These are phyloP conservation scores for Selenia dentaria DNA, from an alignment of 2,888 invertebrate species.

Conservation along the genomic window DNA sequence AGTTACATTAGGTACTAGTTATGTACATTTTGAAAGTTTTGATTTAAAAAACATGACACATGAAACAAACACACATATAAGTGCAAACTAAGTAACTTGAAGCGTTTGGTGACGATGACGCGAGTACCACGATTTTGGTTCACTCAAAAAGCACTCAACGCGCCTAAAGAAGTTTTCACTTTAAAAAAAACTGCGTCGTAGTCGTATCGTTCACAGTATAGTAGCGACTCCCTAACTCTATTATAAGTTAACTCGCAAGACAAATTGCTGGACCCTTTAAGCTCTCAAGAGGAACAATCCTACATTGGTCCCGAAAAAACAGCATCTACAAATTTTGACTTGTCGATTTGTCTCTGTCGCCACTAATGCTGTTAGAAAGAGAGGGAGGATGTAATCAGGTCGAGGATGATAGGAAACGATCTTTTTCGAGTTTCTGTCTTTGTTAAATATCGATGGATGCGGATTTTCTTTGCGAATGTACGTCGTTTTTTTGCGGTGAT, in stretches of 20 bases:
- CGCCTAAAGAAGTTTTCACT: too few species aligned
- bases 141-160: too few species aligned
- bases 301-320: slow-evolving; percentile 8
- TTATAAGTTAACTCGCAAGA: slow-evolving; percentile 10
- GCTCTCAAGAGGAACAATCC: slow-evolving; percentile 3
- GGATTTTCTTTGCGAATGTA: slow-evolving; percentile 8
- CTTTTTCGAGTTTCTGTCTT: slow-evolving; percentile 20
- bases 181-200: too few species aligned
- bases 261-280: slow-evolving; percentile 8
- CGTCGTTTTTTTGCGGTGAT: not conserved
- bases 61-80: too few species aligned
- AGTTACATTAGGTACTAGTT: too few species aligned
- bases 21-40: too few species aligned
- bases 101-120: too few species aligned
- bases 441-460: slow-evolving; percentile 14
- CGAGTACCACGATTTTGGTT: too few species aligned
- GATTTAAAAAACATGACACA: too few species aligned
- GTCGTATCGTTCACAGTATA: too few species aligned
- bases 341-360: slow-evolving; percentile 22
- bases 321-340: slow-evolving; percentile 19
- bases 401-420: slow-evolving; percentile 22
- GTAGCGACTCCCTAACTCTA: not conserved
- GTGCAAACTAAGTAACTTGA: too few species aligned
- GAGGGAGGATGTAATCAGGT: slow-evolving; percentile 16
- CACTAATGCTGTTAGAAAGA: slow-evolving; percentile 20